Base-by-base conservation (phyloP, 2,797 vertebrate species). In the Megaceryle alcyon region DNA sequence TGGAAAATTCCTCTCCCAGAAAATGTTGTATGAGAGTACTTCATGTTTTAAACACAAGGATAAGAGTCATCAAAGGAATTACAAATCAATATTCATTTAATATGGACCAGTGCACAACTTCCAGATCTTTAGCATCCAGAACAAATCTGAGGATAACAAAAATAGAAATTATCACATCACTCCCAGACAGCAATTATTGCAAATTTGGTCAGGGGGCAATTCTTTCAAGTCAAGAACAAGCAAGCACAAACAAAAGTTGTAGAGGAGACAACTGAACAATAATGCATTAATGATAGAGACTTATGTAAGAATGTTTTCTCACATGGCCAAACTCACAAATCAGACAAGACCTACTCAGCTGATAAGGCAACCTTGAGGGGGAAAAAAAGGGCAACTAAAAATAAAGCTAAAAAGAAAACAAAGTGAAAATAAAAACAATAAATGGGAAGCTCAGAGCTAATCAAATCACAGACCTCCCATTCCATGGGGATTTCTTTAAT, bases 281-380 rank as follows among this genome's bases (percentile, higher is more conserved):
- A 82, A 80, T 35, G 51, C 79, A 64, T 80, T 94, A 91, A 87
- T 89, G 92, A 77, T 37, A 68, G 56, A 71, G 66, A 80, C 69
- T 94, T 94, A 92, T 94, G 49, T 78, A 94, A 92, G 79, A 25
- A 80, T 21, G 35, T 68, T 92, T 89, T 82, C 44, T 96, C 69
- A 83, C 65, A 90, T 88, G 82, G 88, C 37, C 94, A 90, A 94
- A 31, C 88, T 61, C 72, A 75, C 80, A 83, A 37, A 95, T 75
- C 80, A 90, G 79, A 83, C 76, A 16, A 70, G 90, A 63, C 41
- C 82, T 65, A 93, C 82, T 95, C 86, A 93, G 72, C 86, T 92
- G 72, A 92, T 92, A 90, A 95, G 88, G 92, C 92, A 91, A 22
- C 69, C 86, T 94, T 41, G 28, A 70, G 77, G 51, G 69, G 49